A percentile compares a stretch with the other conserved stretches of the same genome.
Evolutionary conservation across 2,113 vertebrate species (phyloP).

Genomic region (Rana temporaria): DNA sequence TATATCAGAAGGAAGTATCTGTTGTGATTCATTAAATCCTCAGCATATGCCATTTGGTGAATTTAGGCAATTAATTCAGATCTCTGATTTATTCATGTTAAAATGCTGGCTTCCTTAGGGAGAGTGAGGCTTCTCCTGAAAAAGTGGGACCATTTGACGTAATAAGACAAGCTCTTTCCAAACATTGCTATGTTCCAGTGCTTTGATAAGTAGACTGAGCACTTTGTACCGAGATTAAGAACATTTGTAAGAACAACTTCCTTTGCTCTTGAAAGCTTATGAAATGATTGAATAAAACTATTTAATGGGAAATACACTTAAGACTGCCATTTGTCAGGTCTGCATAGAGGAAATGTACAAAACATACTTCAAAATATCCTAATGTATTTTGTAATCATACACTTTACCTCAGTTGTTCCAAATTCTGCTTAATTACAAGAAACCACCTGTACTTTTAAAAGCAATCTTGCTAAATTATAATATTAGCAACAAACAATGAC

Average conservation of each 20-base stretch:
- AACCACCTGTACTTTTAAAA: neutral
- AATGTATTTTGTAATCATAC: neutral
- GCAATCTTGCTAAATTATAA: neutral
- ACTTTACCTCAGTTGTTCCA: neutral
- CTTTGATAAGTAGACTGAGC: slow-evolving; percentile 32
- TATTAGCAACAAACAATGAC: neutral
- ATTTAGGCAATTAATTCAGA: slow-evolving; percentile 43
- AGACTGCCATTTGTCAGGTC: neutral
- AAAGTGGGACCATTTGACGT: slow-evolving; percentile 49
- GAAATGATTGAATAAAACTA: neutral
- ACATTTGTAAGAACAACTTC: slow-evolving; percentile 35
- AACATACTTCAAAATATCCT: neutral
- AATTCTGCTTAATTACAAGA: neutral
- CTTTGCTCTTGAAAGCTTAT: slow-evolving; percentile 18
- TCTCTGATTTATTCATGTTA: slow-evolving; percentile 43
- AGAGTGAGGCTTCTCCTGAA: neutral
- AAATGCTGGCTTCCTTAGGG: slow-evolving; percentile 41
- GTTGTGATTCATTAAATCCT: slow-evolving; percentile 46
- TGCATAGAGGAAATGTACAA: neutral
- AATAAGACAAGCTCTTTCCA: slow-evolving; percentile 12
- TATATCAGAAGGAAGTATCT: slow-evolving; percentile 47
- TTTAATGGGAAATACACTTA: slow-evolving; percentile 19
- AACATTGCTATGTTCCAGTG: slow-evolving; percentile 43
- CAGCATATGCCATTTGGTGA: slow-evolving; percentile 51
- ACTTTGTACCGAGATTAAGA: slow-evolving; percentile 38